Conservation (phyloP, 2,888 invertebrate species). For the Choristoneura rosaceana region DNA sequence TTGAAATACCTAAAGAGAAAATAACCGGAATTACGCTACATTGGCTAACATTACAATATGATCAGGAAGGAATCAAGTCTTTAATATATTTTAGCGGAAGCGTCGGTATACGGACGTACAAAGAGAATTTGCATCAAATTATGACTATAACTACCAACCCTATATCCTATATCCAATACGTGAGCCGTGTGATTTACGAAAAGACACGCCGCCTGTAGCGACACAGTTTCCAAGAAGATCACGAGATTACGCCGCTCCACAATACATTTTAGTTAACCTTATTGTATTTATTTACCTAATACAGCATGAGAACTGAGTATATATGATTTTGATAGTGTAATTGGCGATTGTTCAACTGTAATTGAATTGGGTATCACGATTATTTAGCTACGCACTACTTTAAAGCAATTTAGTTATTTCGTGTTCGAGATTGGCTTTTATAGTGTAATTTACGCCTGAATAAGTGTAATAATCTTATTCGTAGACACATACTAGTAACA, state of each 20-base stretch:
- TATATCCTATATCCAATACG: slow-evolving; percentile 59
- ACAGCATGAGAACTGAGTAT: slow-evolving; percentile 65
- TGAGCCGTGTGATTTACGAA: slow-evolving; percentile 68
- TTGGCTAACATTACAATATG: neutral
- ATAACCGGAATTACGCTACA: neutral
- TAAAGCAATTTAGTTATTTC: slow-evolving; percentile 40
- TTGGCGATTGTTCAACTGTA: slow-evolving; percentile 68
- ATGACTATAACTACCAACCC: slow-evolving; percentile 50
- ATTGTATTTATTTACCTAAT: slow-evolving; percentile 66
- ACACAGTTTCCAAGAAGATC: slow-evolving; percentile 73
- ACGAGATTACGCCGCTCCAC: slow-evolving; percentile 64
- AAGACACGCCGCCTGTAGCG: slow-evolving; percentile 68
- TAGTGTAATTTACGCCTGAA: slow-evolving; percentile 21
- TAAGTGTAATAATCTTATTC: slow-evolving; percentile 20
- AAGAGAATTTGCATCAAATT: slow-evolving; percentile 7
- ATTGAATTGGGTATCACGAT: slow-evolving; percentile 65
- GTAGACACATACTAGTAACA: slow-evolving; percentile 13
- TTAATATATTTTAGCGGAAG: neutral
- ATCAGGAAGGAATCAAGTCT: neutral
- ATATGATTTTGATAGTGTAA: slow-evolving; percentile 66
- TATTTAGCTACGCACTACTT: slow-evolving; percentile 52
- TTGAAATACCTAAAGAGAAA: too few species aligned
- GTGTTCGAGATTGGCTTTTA: slow-evolving; percentile 10
- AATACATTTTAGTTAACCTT: slow-evolving; percentile 50
- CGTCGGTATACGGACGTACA: neutral